A percentile compares a stretch with the other conserved stretches of the same genome.
Conservation (phyloP, 2,888 invertebrate genomes). For the Aphidius colemani region DNA sequence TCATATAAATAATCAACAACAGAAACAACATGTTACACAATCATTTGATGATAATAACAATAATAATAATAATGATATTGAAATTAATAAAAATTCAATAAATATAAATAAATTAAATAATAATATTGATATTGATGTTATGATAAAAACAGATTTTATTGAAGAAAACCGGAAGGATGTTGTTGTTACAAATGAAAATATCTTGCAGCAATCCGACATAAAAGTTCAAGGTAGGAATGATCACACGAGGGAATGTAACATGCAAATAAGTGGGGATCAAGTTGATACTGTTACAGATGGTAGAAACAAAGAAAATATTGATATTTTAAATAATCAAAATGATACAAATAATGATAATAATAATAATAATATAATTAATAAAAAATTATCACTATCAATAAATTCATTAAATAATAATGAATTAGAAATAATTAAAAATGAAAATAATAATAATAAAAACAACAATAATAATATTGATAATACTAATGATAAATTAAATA, state of each 20-base stretch:
- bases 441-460: conserved; percentile 5
- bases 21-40: conserved; percentile 31
- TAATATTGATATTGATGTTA: conserved; percentile 3
- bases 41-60: conserved; percentile 17
- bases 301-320: background rate
- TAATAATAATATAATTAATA: conserved; percentile 7
- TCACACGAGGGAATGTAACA: background rate
- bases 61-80: conserved; percentile 10
- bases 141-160: background rate
- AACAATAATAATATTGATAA: background rate
- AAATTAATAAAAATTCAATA: conserved; percentile 2
- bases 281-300: background rate
- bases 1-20: conserved; percentile 33
- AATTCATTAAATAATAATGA: background rate
- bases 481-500: background rate
- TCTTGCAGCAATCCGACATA: background rate
- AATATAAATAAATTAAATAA: conserved; percentile 12
- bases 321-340: background rate
- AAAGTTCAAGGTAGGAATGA: conserved; percentile 7
- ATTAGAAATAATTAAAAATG: conserved; percentile 7
- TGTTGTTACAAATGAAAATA: conserved; percentile 13
- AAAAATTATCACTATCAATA: background rate
- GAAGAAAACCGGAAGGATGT: conserved; percentile 19
- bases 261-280: background rate
- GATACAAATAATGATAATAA: conserved; percentile 5